Conservation (phyloP, 2,888 invertebrate genomes). For the Mimas tiliae region DNA sequence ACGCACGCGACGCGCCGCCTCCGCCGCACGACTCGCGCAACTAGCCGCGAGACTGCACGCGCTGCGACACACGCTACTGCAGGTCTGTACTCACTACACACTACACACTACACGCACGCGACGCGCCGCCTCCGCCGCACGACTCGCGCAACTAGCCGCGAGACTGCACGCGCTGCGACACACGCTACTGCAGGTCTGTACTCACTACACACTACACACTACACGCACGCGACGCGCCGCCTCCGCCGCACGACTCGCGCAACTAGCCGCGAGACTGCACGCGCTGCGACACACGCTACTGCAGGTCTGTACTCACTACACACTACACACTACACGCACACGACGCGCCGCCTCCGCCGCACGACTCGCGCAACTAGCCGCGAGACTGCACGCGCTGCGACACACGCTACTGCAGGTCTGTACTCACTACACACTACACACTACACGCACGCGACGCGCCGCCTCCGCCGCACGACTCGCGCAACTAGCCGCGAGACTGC, state of each 20-base stretch:
- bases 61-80: constrained; percentile 92
- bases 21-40: constrained; percentile 92
- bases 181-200: constrained; percentile 89
- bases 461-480: constrained; percentile 91
- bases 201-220: too few relatives aligned
- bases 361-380: constrained; percentile 91
- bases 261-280: constrained; percentile 91
- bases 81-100: constrained; percentile 73
- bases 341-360: constrained; percentile 92
- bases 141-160: constrained; percentile 92
- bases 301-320: constrained; percentile 79
- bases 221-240: constrained; percentile 92
- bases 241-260: constrained; percentile 91
- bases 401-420: constrained; percentile 92
- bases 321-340: constrained; percentile 84
- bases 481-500: constrained; percentile 91
- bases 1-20: constrained; percentile 92
- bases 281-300: constrained; percentile 93
- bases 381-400: constrained; percentile 91
- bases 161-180: constrained; percentile 93
- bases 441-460: constrained; percentile 92
- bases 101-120: constrained; percentile 87
- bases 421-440: too few relatives aligned
- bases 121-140: constrained; percentile 91
- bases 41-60: constrained; percentile 92